Percentiles rank a stretch among this genome's conserved stretches.
Conservation (phyloP, 2,888 invertebrate genomes). For the Pristionchus entomophagus region DNA sequence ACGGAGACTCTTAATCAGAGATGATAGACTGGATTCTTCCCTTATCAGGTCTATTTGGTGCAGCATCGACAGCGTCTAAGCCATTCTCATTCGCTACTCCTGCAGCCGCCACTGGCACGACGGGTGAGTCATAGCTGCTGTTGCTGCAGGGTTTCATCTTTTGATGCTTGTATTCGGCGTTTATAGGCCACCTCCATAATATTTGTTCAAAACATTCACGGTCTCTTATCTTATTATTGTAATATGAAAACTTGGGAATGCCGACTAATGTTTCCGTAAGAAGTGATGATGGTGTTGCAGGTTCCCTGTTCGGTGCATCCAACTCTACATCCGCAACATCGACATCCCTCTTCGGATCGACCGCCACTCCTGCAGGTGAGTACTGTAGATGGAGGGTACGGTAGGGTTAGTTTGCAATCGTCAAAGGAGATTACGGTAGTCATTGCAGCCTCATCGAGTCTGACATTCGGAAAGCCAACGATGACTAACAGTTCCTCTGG, state of each 20-base stretch:
- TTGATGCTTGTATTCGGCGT: not conserved
- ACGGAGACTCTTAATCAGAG: not conserved
- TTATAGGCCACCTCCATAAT: too few relatives aligned
- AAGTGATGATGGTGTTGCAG: not conserved
- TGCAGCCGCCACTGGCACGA: not conserved
- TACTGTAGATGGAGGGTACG: not conserved
- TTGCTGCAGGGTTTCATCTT: not conserved
- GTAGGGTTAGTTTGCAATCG: not conserved
- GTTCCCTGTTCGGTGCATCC: constrained; percentile 19
- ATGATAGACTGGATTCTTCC: not conserved
- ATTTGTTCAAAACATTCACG: too few relatives aligned
- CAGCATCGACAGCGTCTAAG: constrained; percentile 5
- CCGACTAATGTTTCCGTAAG: not conserved
- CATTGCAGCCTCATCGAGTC: constrained; percentile 3
- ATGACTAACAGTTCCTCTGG: constrained; percentile 58
- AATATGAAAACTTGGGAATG: not conserved
- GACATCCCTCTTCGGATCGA: constrained; percentile 31
- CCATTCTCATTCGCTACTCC: constrained; percentile 34
- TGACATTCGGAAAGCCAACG: constrained; percentile 47
- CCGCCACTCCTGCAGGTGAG: constrained; percentile 11
- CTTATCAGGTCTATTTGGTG: not conserved
- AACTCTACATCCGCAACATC: not conserved
- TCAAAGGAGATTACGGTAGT: not conserved
- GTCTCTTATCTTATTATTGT: not conserved
- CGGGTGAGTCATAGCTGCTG: not conserved